phyloP scores from a whole-genome alignment of 2,888 invertebrate species.

The Stenodera caucasica region DNA sequence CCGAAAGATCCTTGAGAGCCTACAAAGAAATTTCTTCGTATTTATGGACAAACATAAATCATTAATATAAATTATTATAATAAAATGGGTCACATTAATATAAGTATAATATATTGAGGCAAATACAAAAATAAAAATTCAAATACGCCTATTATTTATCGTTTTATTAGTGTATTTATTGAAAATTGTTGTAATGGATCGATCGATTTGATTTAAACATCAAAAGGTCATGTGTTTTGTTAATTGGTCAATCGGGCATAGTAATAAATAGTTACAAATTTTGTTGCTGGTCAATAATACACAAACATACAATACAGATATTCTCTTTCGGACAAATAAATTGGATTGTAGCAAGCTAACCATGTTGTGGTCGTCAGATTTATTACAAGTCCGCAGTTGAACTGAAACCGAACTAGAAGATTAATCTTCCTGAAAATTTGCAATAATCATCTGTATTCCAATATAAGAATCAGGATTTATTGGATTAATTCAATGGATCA shows the following conservation, averaged over 20 bases:
- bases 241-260: conserved; percentile 29
- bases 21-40: neutral
- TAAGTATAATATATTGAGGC: neutral
- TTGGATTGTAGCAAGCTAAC: conserved; percentile 47
- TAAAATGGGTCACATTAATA: neutral
- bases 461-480: conserved; percentile 2
- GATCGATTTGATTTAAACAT: conserved; percentile 1
- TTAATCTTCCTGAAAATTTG: conserved; percentile 31
- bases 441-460: conserved; percentile 28
- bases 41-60: conserved; percentile 6
- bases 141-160: neutral
- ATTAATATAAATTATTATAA: neutral
- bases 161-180: neutral
- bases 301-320: conserved; percentile 41
- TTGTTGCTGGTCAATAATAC: conserved; percentile 31
- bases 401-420: conserved; percentile 37
- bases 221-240: conserved; percentile 15
- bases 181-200: neutral
- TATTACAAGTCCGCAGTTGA: conserved; percentile 50
- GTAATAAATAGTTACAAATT: conserved; percentile 36
- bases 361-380: conserved; percentile 51
- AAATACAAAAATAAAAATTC: neutral
- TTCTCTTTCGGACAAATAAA: conserved; percentile 45
- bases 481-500: neutral
- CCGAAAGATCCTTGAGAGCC: neutral